These are phyloP conservation scores for Bostrychus sinensis DNA, from an alignment of 2,113 vertebrate species.

Conservation along the genomic window DNA sequence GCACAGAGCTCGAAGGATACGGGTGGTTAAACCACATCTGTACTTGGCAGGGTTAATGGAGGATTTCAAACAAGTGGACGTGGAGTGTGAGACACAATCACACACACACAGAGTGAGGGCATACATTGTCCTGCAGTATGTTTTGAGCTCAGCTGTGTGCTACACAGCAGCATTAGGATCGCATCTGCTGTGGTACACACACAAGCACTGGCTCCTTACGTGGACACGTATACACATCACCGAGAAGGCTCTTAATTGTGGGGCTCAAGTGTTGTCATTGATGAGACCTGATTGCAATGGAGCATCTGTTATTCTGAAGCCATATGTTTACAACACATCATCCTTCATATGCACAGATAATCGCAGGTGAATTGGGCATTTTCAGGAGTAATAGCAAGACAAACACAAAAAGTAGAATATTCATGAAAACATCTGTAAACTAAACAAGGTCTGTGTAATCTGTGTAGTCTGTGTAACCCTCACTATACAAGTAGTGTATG, in stretches of 20 bases:
- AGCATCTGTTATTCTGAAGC: constrained; percentile 5
- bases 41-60: constrained; percentile 16
- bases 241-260: constrained; percentile 22
- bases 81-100: constrained; percentile 1
- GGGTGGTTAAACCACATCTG: constrained; percentile 6
- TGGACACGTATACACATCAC: constrained; percentile 14
- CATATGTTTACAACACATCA: constrained; percentile 4
- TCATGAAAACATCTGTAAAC: background rate
- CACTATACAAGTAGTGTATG: too few relatives aligned
- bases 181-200: constrained; percentile 48
- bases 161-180: constrained; percentile 36
- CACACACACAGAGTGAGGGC: background rate
- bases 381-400: background rate
- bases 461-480: too few relatives aligned
- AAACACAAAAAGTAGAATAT: background rate
- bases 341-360: background rate
- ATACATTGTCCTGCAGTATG: constrained; percentile 8
- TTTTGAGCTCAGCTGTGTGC: constrained; percentile 48
- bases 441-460: background rate
- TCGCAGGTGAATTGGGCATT: background rate
- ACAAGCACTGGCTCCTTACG: background rate
- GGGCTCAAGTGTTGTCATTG: constrained; percentile 17
- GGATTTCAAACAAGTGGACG: constrained; percentile 18
- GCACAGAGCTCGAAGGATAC: background rate
- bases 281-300: background rate